These are phyloP conservation scores for Venturia canescens DNA, from an alignment of 1,140 invertebrate genomes.

Conservation along the genomic window DNA sequence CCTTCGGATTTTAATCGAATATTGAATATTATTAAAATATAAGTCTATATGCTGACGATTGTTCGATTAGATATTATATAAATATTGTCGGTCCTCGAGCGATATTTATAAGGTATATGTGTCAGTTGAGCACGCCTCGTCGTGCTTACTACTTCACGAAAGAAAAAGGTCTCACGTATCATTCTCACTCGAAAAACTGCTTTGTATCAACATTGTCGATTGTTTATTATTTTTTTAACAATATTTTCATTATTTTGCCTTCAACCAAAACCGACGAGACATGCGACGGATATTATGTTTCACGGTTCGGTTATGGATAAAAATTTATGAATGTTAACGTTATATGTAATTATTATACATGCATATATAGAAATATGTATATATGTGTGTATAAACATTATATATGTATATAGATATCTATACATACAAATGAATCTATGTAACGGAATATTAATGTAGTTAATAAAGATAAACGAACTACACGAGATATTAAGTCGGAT, in stretches of 20 bases:
- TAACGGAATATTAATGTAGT: conserved; percentile 60
- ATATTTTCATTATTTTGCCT: neutral
- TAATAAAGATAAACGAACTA: conserved; percentile 62
- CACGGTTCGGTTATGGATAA: conserved; percentile 74
- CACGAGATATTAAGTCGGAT: conserved; percentile 29
- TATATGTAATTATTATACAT: conserved; percentile 71
- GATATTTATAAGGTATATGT: neutral
- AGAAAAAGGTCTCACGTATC: neutral
- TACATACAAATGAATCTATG: conserved; percentile 53
- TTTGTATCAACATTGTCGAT: neutral
- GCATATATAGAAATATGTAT: too few species aligned
- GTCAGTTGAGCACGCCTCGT: conserved; percentile 6
- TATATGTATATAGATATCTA: too few species aligned
- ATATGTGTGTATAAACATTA: too few species aligned
- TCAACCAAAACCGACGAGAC: neutral
- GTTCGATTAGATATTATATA: conserved; percentile 13
- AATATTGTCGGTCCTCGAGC: conserved; percentile 15
- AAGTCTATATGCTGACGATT: conserved; percentile 6
- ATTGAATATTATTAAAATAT: neutral
- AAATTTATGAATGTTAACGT: conserved; percentile 76
- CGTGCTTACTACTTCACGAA: neutral
- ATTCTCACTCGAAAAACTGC: conserved; percentile 13
- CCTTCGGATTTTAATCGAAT: neutral
- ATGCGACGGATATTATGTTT: conserved; percentile 52
- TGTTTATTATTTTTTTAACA: neutral